Conservation (phyloP, 2,113 vertebrate species). For the Anhinga anhinga region DNA sequence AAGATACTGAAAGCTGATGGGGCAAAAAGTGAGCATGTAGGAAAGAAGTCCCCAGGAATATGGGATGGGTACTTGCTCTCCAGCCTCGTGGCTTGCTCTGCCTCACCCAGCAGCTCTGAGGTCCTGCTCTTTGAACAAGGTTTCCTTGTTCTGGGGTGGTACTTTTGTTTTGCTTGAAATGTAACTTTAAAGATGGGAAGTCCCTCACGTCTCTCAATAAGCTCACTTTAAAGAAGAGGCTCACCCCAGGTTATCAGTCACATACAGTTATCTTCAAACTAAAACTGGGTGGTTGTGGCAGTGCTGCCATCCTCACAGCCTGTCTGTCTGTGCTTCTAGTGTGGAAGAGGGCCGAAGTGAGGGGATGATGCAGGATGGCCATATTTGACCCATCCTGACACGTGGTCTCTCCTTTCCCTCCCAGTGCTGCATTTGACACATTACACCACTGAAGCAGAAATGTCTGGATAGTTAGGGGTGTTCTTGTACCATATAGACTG, state of each 20-base stretch:
- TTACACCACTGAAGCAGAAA: neutral
- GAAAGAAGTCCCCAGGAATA: neutral
- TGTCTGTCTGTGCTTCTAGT: rapidly evolving
- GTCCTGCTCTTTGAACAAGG: neutral
- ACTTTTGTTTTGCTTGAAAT: neutral
- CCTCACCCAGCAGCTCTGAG: neutral
- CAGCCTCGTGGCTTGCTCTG: neutral
- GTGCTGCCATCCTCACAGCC: neutral
- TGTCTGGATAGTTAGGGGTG: no score
- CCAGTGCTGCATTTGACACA: neutral
- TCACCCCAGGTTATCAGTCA: neutral
- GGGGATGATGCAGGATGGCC: no score
- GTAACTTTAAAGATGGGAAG: neutral
- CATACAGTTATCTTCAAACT: neutral
- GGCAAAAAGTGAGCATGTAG: neutral
- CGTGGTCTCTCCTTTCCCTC: rapidly evolving
- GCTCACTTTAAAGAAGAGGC: neutral
- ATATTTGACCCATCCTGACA: no score
- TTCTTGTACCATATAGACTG: neutral
- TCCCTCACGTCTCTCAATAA: rapidly evolving
- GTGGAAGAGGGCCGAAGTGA: neutral
- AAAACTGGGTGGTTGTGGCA: rapidly evolving
- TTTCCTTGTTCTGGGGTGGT: neutral
- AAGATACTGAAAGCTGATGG: neutral
- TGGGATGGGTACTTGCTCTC: neutral